phyloP scores from a whole-genome alignment of 1,140 invertebrate genomes.

The Lasaia peninsularis region DNA sequence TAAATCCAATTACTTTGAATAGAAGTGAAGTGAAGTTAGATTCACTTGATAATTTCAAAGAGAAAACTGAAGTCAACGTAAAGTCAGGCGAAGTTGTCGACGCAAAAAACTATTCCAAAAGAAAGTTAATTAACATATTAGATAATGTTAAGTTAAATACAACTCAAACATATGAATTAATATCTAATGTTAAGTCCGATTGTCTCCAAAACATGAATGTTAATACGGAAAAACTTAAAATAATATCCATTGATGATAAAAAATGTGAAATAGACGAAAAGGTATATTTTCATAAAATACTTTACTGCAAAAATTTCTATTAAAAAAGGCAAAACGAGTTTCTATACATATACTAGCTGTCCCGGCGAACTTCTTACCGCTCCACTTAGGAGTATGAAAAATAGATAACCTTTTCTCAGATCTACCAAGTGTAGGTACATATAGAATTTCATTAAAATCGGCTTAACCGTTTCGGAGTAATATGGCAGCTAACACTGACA shows the following conservation, averaged over 20 bases:
- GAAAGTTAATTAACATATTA: constrained; percentile 56
- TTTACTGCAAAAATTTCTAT: neutral
- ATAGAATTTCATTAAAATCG: too few species aligned
- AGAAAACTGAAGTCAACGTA: neutral
- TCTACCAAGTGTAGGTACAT: too few species aligned
- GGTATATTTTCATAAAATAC: neutral
- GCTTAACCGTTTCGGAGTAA: too few species aligned
- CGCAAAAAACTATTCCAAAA: constrained; percentile 38
- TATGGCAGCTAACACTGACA: too few species aligned
- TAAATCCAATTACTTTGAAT: neutral
- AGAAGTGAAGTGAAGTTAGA: neutral
- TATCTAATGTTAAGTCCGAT: constrained; percentile 40
- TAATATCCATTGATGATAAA: neutral
- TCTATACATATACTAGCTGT: too few species aligned
- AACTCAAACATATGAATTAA: constrained; percentile 38
- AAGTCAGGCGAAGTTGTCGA: constrained; percentile 8
- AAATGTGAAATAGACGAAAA: neutral
- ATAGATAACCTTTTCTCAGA: too few species aligned
- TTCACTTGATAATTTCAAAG: neutral
- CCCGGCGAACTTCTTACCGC: too few species aligned
- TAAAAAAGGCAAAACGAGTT: too few species aligned
- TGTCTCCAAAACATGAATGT: constrained; percentile 22
- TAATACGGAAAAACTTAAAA: constrained; percentile 13
- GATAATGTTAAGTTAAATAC: constrained; percentile 51
- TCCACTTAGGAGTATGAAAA: too few species aligned